These are phyloP conservation scores for Homarus americanus DNA, from an alignment of 1,140 invertebrate genomes.

Conservation along the genomic window DNA sequence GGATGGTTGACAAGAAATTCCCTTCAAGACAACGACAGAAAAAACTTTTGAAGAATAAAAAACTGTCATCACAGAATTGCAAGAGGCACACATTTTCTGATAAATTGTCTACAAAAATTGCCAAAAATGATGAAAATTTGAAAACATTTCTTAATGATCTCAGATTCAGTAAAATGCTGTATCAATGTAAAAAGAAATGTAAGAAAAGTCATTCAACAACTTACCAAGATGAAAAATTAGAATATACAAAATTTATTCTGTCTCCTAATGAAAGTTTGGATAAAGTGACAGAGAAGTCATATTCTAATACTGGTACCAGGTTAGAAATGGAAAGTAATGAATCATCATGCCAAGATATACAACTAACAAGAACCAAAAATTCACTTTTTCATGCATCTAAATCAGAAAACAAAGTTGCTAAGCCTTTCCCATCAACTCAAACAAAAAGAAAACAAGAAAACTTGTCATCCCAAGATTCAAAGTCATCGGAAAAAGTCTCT, in stretches of 20 bases:
- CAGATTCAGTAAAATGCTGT: background rate
- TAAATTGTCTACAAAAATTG: background rate
- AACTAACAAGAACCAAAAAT: background rate
- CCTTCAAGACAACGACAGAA: background rate
- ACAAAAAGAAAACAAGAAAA: background rate
- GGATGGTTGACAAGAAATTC: no score
- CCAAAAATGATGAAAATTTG: background rate
- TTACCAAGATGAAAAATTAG: background rate
- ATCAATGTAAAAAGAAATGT: background rate
- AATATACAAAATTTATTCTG: background rate
- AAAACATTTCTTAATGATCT: background rate
- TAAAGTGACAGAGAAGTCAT: background rate
- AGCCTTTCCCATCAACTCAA: background rate
- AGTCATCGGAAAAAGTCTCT: background rate
- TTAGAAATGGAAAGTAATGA: background rate
- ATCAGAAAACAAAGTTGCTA: background rate
- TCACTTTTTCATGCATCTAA: background rate
- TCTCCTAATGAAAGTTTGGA: background rate
- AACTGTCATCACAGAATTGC: background rate
- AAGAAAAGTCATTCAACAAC: background rate
- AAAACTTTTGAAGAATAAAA: background rate
- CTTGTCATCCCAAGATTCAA: background rate
- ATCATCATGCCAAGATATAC: background rate
- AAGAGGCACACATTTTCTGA: background rate
- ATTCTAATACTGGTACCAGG: no score